phyloP scores from a whole-genome alignment of 2,888 invertebrate species.

The Diarsia mendica region DNA sequence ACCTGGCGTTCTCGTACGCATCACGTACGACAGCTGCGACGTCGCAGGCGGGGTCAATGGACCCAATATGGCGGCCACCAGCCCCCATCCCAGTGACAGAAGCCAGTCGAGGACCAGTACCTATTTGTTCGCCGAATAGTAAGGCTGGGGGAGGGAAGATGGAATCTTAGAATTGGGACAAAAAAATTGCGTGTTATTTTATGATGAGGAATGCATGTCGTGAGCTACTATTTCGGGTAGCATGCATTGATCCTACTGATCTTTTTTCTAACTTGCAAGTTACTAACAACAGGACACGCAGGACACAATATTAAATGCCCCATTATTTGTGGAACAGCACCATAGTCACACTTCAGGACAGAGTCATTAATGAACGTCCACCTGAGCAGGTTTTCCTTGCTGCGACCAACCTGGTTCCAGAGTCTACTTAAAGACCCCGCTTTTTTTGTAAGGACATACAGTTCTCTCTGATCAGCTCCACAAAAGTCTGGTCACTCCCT shows the following conservation, averaged over 20 bases:
- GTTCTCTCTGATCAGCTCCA: not conserved
- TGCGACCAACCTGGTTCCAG: too few species aligned
- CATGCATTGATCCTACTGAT: not conserved
- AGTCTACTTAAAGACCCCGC: not conserved
- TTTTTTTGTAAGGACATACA: not conserved
- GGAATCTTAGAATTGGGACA: not conserved
- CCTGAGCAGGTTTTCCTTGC: too few species aligned
- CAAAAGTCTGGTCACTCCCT: not conserved
- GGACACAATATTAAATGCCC: too few species aligned
- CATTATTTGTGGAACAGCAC: too few species aligned
- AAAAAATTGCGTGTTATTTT: not conserved
- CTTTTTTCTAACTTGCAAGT: too few species aligned
- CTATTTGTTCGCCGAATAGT: conserved; percentile 93
- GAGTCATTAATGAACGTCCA: too few species aligned
- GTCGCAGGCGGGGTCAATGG: conserved; percentile 98
- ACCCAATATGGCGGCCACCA: conserved; percentile 96
- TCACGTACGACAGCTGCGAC: conserved; percentile 97
- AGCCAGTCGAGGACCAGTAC: conserved; percentile 74
- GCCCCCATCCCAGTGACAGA: conserved; percentile 86
- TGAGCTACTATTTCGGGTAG: not conserved
- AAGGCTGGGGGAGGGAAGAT: conserved; percentile 90
- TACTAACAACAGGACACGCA: too few species aligned
- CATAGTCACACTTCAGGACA: too few species aligned
- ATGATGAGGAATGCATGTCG: not conserved
- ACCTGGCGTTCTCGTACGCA: conserved; percentile 99